Evolutionary conservation across 1,140 invertebrate genomes (phyloP).

Genomic region (Cyclina sinensis): DNA sequence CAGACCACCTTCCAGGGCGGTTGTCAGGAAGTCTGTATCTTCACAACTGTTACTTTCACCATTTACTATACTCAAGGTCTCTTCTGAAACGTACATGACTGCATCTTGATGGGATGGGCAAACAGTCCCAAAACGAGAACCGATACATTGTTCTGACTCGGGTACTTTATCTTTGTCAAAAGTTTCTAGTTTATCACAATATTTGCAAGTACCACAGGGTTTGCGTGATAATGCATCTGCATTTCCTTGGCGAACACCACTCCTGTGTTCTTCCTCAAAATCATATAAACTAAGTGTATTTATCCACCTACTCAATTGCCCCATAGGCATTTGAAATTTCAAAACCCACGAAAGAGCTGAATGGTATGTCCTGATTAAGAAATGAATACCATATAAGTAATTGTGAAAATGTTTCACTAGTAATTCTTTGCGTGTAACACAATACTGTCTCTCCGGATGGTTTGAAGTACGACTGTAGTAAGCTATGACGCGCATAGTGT

Average conservation of each 20-base stretch:
- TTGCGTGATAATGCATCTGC: slow-evolving; percentile 9
- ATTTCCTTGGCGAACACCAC: not conserved
- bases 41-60: too few relatives aligned
- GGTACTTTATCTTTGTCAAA: not conserved
- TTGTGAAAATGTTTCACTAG: not conserved
- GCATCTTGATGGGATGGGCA: too few relatives aligned
- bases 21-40: too few relatives aligned
- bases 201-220: not conserved
- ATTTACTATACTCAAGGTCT: too few relatives aligned
- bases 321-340: slow-evolving; percentile 5
- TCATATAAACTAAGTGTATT: too few relatives aligned
- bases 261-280: not conserved
- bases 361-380: not conserved
- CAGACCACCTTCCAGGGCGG: too few relatives aligned
- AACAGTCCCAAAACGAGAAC: not conserved
- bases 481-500: not conserved
- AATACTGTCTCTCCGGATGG: not conserved
- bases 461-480: slow-evolving; percentile 6
- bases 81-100: too few relatives aligned
- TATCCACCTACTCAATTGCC: not conserved
- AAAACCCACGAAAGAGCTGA: not conserved
- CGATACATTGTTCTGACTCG: not conserved
- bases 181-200: not conserved
- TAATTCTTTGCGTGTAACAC: slow-evolving; percentile 19
- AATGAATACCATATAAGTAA: not conserved